Base-by-base conservation (phyloP, 2,113 vertebrate species). In the Charadrius vociferus region DNA sequence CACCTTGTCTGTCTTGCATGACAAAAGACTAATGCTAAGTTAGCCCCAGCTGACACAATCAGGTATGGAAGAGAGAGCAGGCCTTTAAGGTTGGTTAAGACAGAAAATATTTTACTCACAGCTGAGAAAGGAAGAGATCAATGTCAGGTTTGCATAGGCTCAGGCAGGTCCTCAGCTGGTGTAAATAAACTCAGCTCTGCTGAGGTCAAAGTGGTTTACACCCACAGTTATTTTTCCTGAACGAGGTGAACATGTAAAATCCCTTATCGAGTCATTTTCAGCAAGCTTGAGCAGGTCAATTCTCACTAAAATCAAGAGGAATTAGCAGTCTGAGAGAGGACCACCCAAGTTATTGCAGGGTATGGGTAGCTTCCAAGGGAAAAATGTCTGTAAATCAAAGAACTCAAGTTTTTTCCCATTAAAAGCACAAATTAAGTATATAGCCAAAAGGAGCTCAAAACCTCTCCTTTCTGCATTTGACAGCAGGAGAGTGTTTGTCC, bases 31-130 rank as follows among this genome's bases (percentile, higher is more conserved):
- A 26, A 55, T 6, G 19, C 2, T 8, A 62, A 49, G 19, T 43
- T 61, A 80, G 18, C 52, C 39, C 47, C 36, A 65, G 65, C 26
- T 1, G 1, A 39, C 49, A 84, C 49, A 50, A 3, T 29, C 58
- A 88, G 55, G 39, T 52, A 21, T 4, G 4, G 45, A 58, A 19
- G 13, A 50, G 29, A 61, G 27, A 93, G 8, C 26, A 45, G 18
- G 13, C 12, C 27, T 68, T 53, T 81, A 34, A 45, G 45, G 18
- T 23, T 73, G 32, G 49, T 79, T 81, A 73, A 78, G 49, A 77
- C n/a, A 81, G 56, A 93, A 94, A 75, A 81, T 72, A 85, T 62
- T 95, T 95, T 68, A 70, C 58, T 73, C 89, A 53, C 26, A 94
- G 45, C 23, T 80, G 58, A 85, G 78, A 73, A 93, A 95, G 37